Base-by-base conservation (phyloP, 2,113 vertebrate species). In the Tonatia bakeri region DNA sequence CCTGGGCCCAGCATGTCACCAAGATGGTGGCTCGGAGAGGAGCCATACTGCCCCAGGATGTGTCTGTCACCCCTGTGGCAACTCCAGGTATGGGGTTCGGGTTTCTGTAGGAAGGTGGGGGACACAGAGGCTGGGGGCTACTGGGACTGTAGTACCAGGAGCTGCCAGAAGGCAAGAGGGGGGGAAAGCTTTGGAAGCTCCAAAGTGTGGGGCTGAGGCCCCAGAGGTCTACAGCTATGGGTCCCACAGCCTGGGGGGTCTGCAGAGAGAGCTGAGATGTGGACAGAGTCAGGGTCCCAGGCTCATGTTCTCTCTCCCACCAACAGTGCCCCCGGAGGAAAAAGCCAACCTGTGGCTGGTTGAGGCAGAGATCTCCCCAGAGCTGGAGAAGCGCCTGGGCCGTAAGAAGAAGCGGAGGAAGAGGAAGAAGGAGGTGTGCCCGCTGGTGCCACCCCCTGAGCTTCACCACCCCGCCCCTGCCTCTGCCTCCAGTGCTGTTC, bases 11-110 rank as follows among this genome's bases (percentile, higher is more conserved):
- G 97, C 99, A 99, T 5, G 99, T 99, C 97, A 99, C 99, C 82
- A 99, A 99, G 98, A 99, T 99, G 99, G 99, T 99, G 96, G 99
- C 99, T 96, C 98, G 99, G 93, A 98, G 99, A 97, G 99, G 99
- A 2, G 99, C 99, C 40, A 99, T 99, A 97, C 98, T 99, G 92
- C 99, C 99, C 28, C 99, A 99, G 98, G 99, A 99, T 87, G 97
- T 99, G 96, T 99, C 99, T 0, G 99, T 99, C 31, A 99, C 99
- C 0, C 99, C 99, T 0, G 99, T 99, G 40, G 99, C 99, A 0
- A 99, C 99, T 0, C 99, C 99, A 96, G 99, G 99, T 99, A 98
- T 96, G 96, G 11, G 40, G 36, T 82, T 95, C 64, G 7, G 0
- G 0, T 0, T 2, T 4, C 31, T 64, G 33, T 20, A 54, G 36